Conservation (phyloP, 2,888 invertebrate species). For the Netelia fuscicornis region DNA sequence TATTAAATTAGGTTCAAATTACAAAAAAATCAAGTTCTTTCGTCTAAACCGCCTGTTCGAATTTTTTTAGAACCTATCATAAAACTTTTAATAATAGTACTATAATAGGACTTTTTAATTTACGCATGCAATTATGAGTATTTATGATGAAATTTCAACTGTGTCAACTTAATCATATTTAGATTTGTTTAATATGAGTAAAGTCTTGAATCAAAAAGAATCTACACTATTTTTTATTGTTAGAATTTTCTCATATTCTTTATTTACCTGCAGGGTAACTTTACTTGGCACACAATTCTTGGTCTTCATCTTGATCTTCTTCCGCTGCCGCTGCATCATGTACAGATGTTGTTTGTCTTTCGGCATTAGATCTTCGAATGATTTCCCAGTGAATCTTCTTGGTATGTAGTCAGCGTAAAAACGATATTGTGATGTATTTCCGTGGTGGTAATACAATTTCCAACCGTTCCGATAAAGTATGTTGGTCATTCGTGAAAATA, state of each 20-base stretch:
- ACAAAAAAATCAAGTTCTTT: too few relatives aligned
- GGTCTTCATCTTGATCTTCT: slow-evolving; percentile 32
- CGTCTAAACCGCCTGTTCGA: too few relatives aligned
- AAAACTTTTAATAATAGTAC: too few relatives aligned
- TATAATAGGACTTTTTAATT: neutral
- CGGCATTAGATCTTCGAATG: slow-evolving; percentile 27
- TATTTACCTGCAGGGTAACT: slow-evolving; percentile 53
- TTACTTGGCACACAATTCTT: slow-evolving; percentile 18
- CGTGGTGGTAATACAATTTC: slow-evolving; percentile 42
- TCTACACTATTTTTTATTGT: too few relatives aligned
- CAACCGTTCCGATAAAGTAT: slow-evolving; percentile 32
- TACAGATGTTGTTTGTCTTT: slow-evolving; percentile 41
- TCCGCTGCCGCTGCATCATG: slow-evolving; percentile 51
- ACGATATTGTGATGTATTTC: slow-evolving; percentile 24
- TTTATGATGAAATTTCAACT: too few relatives aligned
- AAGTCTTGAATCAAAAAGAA: too few relatives aligned
- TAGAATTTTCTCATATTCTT: neutral
- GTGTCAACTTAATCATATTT: neutral
- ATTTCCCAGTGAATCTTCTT: neutral
- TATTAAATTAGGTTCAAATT: too few relatives aligned
- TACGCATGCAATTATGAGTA: too few relatives aligned
- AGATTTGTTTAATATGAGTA: neutral
- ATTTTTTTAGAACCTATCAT: too few relatives aligned
- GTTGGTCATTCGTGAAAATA: slow-evolving; percentile 54
- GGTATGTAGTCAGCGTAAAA: slow-evolving; percentile 23